phyloP scores from a whole-genome alignment of 23 tunicate genomes.

The Styela clava region DNA sequence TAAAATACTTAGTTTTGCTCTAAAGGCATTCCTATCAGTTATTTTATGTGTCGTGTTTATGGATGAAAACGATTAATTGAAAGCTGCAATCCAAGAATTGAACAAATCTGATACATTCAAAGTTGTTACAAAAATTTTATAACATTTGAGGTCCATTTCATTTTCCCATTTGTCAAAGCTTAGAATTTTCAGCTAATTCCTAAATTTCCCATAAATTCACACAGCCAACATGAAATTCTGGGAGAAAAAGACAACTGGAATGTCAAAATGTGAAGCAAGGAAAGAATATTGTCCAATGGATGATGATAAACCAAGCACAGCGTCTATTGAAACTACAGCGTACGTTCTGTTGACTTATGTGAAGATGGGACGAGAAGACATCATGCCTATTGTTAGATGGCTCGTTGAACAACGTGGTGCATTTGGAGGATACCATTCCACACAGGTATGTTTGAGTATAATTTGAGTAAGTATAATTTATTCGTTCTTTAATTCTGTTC shows the following conservation, averaged over 20 bases:
- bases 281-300: conserved; percentile 15
- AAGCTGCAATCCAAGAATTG: no score
- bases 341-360: conserved; percentile 77
- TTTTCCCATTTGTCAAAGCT: no score
- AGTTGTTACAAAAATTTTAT: no score
- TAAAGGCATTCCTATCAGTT: no score
- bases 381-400: conserved; percentile 81
- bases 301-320: conserved; percentile 12
- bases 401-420: conserved; percentile 61
- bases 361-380: conserved; percentile 24
- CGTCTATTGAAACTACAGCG: conserved; percentile 78
- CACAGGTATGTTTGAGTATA: conserved; percentile 64
- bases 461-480: no score
- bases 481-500: no score
- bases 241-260: neutral
- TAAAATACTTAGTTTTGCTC: no score
- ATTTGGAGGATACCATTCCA: conserved; percentile 76
- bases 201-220: neutral
- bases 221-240: conserved; percentile 10
- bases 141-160: no score
- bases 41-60: no score
- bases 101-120: no score
- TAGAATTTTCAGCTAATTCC: no score
- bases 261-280: neutral
- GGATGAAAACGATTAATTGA: no score